Evolutionary conservation across 1,140 invertebrate genomes (phyloP).

Genomic region (Drosophila asahinai): DNA sequence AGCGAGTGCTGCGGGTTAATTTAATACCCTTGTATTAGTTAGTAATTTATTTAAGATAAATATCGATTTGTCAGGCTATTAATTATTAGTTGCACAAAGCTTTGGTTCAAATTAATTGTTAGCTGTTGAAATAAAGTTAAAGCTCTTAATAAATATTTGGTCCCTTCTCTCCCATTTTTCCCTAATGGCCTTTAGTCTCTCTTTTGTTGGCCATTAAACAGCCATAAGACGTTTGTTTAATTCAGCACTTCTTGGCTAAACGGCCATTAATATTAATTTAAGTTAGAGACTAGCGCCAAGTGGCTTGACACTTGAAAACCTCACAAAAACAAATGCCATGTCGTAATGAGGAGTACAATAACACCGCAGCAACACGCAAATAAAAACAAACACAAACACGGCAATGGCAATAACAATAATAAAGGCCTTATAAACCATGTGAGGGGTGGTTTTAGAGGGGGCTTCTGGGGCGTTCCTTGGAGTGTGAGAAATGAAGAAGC

Average conservation of each 20-base stretch:
- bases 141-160: neutral
- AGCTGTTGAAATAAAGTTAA: neutral
- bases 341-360: conserved; percentile 43
- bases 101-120: no score
- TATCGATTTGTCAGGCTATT: neutral
- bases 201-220: conserved; percentile 33
- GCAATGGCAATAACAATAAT: conserved; percentile 59
- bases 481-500: conserved; percentile 32
- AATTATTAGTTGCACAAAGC: neutral
- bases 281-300: conserved; percentile 26
- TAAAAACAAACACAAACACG: conserved; percentile 45
- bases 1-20: neutral
- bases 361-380: conserved; percentile 11
- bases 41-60: neutral
- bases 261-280: conserved; percentile 75
- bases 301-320: conserved; percentile 72
- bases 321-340: conserved; percentile 54
- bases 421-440: conserved; percentile 69
- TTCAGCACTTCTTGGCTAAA: conserved; percentile 62
- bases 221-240: conserved; percentile 47
- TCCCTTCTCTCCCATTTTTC: no score
- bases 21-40: neutral
- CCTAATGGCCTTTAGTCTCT: neutral
- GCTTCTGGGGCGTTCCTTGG: neutral
- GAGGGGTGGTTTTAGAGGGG: conserved; percentile 13